Evolutionary conservation across 64 coral and sea anemone genomes (phyloP).

Genomic region (Pocillopora verrucosa): DNA sequence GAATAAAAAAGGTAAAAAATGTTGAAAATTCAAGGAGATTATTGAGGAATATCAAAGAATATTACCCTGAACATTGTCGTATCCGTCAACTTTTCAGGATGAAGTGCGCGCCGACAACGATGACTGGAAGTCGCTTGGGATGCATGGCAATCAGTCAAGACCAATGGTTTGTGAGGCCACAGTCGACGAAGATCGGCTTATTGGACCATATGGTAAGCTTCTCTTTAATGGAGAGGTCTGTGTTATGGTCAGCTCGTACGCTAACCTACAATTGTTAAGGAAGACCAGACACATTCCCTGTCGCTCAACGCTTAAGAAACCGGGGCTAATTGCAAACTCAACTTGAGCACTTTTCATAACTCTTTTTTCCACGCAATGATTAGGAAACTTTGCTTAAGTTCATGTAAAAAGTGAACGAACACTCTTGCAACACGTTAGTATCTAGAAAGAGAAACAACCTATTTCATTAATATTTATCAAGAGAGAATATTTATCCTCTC

Average conservation of each 20-base stretch:
- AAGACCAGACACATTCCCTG: too few relatives aligned
- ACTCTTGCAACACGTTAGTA: too few relatives aligned
- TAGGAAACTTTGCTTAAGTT: too few relatives aligned
- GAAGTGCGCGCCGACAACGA: constrained; percentile 54
- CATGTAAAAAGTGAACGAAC: too few relatives aligned
- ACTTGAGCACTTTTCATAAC: too few relatives aligned
- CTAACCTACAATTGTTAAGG: too few relatives aligned
- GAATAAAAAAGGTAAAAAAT: background rate
- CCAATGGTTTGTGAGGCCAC: constrained; percentile 57
- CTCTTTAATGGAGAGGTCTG: background rate
- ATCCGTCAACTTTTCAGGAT: constrained; percentile 4
- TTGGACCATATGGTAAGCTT: constrained; percentile 52
- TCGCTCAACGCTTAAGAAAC: too few relatives aligned
- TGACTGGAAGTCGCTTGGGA: constrained; percentile 64
- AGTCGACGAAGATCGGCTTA: constrained; percentile 42
- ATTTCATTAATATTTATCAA: too few relatives aligned
- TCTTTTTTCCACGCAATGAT: too few relatives aligned
- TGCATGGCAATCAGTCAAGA: constrained; percentile 58
- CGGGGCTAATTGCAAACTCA: too few relatives aligned
- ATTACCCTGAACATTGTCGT: background rate
- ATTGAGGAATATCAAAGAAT: background rate
- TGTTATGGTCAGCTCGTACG: background rate
- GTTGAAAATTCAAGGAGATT: background rate
- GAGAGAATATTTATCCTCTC: too few relatives aligned
- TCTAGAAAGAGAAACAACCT: too few relatives aligned